Percentiles rank a stretch among this genome's conserved stretches.
Conservation (phyloP, 1,140 invertebrate genomes). For the Agrilus planipennis region DNA sequence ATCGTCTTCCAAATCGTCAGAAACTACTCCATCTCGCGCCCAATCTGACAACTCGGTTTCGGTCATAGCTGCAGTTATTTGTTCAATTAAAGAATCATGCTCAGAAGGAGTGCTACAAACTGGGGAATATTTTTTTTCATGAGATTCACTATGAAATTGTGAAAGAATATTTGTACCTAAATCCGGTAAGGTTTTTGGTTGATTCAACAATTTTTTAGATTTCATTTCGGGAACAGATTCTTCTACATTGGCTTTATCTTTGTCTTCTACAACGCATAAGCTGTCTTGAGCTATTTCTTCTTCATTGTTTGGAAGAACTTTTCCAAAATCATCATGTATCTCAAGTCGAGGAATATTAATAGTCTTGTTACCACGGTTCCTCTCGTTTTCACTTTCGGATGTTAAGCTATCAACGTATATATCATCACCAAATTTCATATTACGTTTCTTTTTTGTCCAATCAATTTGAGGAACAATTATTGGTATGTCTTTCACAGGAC, state of each 20-base stretch:
- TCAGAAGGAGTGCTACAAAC: constrained; percentile 39
- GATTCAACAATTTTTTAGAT: constrained; percentile 31
- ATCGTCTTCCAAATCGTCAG: constrained; percentile 57
- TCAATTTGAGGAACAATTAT: constrained; percentile 52
- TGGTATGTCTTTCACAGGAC: constrained; percentile 48
- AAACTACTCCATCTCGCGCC: constrained; percentile 63
- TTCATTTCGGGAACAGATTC: constrained; percentile 11
- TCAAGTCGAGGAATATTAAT: constrained; percentile 42
- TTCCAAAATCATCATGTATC: constrained; percentile 52
- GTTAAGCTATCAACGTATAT: constrained; percentile 9
- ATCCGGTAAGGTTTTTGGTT: constrained; percentile 29
- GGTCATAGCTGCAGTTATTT: constrained; percentile 53
- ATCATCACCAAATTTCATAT: constrained; percentile 1
- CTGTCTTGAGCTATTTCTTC: constrained; percentile 19
- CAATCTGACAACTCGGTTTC: constrained; percentile 79
- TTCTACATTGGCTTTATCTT: background rate
- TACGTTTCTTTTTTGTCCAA: constrained; percentile 36
- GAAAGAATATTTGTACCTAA: constrained; percentile 22
- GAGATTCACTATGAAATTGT: constrained; percentile 21
- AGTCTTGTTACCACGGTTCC: constrained; percentile 5
- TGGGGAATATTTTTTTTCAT: constrained; percentile 12
- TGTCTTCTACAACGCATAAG: constrained; percentile 1
- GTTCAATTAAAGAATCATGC: constrained; percentile 44
- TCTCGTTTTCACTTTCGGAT: constrained; percentile 7
- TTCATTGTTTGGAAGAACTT: constrained; percentile 41